Base-by-base conservation (phyloP, 2,113 vertebrate genomes). In the Poeciliopsis turrubarensis region DNA sequence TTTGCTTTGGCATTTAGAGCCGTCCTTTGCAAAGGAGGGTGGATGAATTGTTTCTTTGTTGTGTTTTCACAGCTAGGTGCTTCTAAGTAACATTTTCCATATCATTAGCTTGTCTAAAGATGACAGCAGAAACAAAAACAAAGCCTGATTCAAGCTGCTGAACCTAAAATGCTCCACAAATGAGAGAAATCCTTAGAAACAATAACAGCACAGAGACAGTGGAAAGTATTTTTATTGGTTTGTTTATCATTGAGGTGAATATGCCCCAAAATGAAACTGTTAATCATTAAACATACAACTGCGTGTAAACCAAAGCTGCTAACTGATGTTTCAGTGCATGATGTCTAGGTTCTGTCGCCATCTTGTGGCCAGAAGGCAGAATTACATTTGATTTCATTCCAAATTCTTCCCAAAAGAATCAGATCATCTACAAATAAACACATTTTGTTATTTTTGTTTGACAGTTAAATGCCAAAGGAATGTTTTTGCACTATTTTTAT, bases 71-170 rank as follows among this genome's bases (percentile, higher is more conserved):
- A 54, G 39, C 11, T 27, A 15, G 14, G 25, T 61, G 37, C 77
- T 87, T 88, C 79, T 80, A 79, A 90, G 77, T 68, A 79, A 39
- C 31, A 60, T 85, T 89, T 92, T 91, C 82, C 86, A 73, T 77
- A 41, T 80, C 77, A 87, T 92, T 89, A 89, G 72, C 81, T 69
- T 68, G 79, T 91, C 89, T 81, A 15, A 60, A 30, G 63, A 1
- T 15, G 71, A 83, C 60, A 70, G 70, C 39, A 15, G 25, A 29
- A 68, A 27, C 70, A 41, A 25, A 57, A 57, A 57, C 51, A n/a
- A 61, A 41, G 32, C 63, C 32, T 22, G 77, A 70, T 62, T 68
- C 2, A 14, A 60, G 57, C 62, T 60, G 51, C 57, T 37, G 51
- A 51, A 51, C 67, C 67, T 19, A 47, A 68, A 69, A 75, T 9